Base-by-base conservation (phyloP, 1,140 invertebrate species). In the Pteromalus puparum region DNA sequence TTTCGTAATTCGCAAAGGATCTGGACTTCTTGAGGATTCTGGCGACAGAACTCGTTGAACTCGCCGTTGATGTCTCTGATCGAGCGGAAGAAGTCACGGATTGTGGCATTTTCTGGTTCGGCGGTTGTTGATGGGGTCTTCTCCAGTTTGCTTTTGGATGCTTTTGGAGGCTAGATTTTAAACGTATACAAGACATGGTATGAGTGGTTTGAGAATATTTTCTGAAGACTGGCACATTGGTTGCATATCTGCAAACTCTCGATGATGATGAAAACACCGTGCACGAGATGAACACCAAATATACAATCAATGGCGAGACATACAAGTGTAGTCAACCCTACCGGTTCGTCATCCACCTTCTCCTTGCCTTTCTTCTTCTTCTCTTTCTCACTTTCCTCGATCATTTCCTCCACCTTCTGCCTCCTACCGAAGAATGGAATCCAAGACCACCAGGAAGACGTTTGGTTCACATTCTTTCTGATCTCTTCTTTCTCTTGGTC, bases 1-100 rank as follows among this genome's bases (percentile, higher is more conserved):
- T 96, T 97, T 7, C 95, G 90, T n/a, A 95, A 85, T n/a, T 89
- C 88, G 70, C 91, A 90, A 7, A 96, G 93, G 84, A 92, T 93
- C 1, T 88, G 83, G 72, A 94, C 94, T 82, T 96, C 94, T 1
- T 90, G 84, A 0, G 93, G 93, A 86, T 95, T 94, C 77, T 96
- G 95, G 0, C 73, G 88, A 21, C 91, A 88, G 72, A 91, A 93
- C 10, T 90, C 89, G n/a, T 87, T 88, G 30, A 93, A 93, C 77
- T 93, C 91, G 0, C 87, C 78, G 9, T 86, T 53, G 0, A 93
- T 73, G 28, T 90, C 88, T 18, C 83, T 77, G 42, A 92, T 67
- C 0, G 88, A 85, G 21, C 87, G 88, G 4, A 93, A 85, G n/a
- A 91, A 91, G 26, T 92, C 88, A 30, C 89, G 80, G 10, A 92